Evolutionary conservation across 2,888 invertebrate genomes (phyloP).

Genomic region (Saturnia pavonia): DNA sequence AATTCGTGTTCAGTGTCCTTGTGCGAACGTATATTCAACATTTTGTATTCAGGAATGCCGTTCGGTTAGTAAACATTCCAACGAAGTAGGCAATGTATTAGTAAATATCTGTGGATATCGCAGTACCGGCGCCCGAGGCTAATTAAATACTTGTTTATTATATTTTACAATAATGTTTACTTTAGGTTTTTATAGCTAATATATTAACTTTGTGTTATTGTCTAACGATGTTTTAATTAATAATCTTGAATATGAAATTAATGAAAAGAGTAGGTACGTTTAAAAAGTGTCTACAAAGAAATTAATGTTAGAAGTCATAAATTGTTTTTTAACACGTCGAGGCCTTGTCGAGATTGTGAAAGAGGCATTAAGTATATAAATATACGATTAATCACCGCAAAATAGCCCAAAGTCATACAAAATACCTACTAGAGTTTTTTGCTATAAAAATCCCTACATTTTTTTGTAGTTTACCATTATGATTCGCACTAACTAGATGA

Average conservation of each 20-base stretch:
- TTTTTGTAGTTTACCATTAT: too few species aligned
- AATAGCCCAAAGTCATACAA: neutral
- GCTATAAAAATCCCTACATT: too few species aligned
- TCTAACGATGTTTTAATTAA: neutral
- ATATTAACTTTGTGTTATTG: slow-evolving; percentile 6
- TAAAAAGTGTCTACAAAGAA: neutral
- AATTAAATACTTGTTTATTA: slow-evolving; percentile 54
- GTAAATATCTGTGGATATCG: slow-evolving; percentile 65
- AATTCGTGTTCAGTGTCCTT: slow-evolving; percentile 60
- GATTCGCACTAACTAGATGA: too few species aligned
- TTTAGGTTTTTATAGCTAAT: slow-evolving; percentile 6
- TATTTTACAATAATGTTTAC: slow-evolving; percentile 23
- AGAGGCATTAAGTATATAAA: neutral
- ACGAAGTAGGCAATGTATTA: slow-evolving; percentile 66
- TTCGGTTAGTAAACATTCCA: slow-evolving; percentile 73
- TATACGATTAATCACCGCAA: neutral
- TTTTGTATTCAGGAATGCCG: slow-evolving; percentile 73
- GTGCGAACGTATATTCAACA: slow-evolving; percentile 60
- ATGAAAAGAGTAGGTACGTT: neutral
- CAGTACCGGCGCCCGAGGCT: slow-evolving; percentile 60
- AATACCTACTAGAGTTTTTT: too few species aligned
- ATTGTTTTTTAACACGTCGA: slow-evolving; percentile 10
- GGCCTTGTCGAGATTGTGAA: slow-evolving; percentile 8
- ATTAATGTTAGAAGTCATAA: slow-evolving; percentile 10
- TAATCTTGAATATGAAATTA: neutral